Percentiles rank a stretch among this genome's conserved stretches.
phyloP scores from a whole-genome alignment of 2,113 vertebrate species.

The Aix galericulata region DNA sequence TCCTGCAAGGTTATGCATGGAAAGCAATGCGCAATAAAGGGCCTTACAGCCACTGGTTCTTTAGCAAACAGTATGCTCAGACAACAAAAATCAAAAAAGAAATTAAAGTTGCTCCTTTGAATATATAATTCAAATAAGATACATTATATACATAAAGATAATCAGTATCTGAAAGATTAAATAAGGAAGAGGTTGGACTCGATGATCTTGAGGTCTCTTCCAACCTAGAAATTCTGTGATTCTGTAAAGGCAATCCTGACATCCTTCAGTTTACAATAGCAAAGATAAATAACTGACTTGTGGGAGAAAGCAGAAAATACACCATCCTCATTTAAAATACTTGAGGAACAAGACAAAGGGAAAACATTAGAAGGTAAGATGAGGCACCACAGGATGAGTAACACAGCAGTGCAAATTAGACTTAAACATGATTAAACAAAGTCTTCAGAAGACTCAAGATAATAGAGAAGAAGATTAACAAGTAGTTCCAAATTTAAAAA shows the following conservation, averaged over 20 bases:
- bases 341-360: not conserved
- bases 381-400: not conserved
- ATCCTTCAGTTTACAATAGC: not conserved
- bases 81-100: not conserved
- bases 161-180: not conserved
- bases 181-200: not conserved
- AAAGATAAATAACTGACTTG: not conserved
- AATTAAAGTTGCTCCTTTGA: not conserved
- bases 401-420: not conserved
- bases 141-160: not conserved
- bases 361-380: not conserved
- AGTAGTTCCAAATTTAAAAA: slow-evolving; percentile 4
- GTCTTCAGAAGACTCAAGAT: not conserved
- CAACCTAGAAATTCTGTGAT: too few species aligned
- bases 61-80: not conserved
- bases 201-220: too few species aligned
- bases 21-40: not conserved
- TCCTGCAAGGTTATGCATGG: not conserved
- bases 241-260: not conserved
- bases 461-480: slow-evolving; percentile 9
- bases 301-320: not conserved
- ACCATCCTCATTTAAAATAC: not conserved
- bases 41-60: not conserved
- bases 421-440: not conserved
- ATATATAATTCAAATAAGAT: not conserved